Conservation (phyloP, 2,113 vertebrate species). For the Fulica atra region DNA sequence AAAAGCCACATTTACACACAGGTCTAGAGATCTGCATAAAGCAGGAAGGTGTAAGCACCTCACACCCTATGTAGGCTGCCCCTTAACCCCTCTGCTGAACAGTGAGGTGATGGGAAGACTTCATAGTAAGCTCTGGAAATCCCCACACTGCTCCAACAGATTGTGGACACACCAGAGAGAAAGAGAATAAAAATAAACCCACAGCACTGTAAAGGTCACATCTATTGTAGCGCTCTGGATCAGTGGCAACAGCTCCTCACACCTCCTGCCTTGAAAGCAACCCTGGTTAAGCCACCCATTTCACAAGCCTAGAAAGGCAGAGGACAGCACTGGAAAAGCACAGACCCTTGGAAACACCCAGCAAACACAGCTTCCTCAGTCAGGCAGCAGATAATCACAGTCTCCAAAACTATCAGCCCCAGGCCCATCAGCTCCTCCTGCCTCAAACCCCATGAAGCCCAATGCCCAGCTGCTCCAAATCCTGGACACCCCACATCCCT, state of each 20-base stretch:
- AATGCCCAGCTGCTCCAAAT: not conserved
- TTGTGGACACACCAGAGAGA: not conserved
- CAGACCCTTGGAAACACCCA: not conserved
- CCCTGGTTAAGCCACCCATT: not conserved
- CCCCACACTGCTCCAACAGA: not conserved
- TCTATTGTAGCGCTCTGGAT: not conserved
- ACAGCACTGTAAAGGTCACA: not conserved
- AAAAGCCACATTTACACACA: not conserved
- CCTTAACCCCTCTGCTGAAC: not conserved
- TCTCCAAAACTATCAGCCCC: not conserved
- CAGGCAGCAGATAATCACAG: too few relatives aligned
- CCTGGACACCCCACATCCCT: not conserved
- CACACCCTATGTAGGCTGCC: not conserved
- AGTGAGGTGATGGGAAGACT: not conserved
- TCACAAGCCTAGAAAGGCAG: not conserved
- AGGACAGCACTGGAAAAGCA: not conserved
- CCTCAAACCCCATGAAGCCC: fast-evolving
- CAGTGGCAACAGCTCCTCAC: not conserved
- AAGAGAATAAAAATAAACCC: not conserved
- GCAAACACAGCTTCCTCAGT: not conserved
- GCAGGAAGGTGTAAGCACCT: not conserved
- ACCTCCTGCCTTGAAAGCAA: not conserved
- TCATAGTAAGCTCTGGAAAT: not conserved
- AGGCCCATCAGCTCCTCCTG: not conserved
- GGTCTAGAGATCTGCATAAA: not conserved